A percentile compares a stretch with the other conserved stretches of the same genome.
Evolutionary conservation across 2,113 vertebrate species (phyloP).

Genomic region (Copsychus sechellarum): DNA sequence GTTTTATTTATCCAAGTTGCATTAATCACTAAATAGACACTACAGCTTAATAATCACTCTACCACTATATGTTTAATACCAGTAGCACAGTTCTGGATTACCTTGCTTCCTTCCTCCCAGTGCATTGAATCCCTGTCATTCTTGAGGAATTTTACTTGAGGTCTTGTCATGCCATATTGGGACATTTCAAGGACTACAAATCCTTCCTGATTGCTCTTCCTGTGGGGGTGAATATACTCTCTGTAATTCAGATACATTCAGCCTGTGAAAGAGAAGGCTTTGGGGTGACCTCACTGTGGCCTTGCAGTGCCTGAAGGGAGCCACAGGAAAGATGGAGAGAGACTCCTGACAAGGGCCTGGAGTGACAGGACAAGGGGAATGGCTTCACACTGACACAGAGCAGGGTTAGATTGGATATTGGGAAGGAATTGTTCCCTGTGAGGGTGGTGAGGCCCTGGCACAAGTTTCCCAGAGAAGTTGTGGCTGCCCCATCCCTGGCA

Average conservation of each 20-base stretch:
- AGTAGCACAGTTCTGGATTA: neutral
- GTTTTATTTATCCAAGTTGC: neutral
- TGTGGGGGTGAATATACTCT: neutral
- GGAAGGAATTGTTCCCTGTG: no score
- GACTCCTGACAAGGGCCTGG: neutral
- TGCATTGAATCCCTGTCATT: neutral
- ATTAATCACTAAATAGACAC: neutral
- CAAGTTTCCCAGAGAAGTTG: no score
- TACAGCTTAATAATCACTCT: neutral
- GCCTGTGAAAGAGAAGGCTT: neutral
- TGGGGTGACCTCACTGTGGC: rapidly evolving
- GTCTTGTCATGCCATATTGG: neutral
- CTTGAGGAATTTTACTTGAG: neutral
- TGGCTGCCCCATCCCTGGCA: no score
- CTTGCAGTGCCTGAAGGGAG: neutral
- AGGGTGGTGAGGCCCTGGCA: no score
- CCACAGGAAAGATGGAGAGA: neutral
- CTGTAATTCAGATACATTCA: neutral
- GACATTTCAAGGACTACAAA: neutral
- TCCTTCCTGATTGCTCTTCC: neutral
- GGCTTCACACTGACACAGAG: no score
- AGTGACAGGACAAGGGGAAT: no score
- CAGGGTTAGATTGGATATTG: no score
- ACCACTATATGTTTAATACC: neutral
- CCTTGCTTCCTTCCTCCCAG: neutral